Evolutionary conservation across 2,113 vertebrate species (phyloP), one percentile per base, ranked within the genome.

Genomic region (Irena cyanogastra): DNA sequence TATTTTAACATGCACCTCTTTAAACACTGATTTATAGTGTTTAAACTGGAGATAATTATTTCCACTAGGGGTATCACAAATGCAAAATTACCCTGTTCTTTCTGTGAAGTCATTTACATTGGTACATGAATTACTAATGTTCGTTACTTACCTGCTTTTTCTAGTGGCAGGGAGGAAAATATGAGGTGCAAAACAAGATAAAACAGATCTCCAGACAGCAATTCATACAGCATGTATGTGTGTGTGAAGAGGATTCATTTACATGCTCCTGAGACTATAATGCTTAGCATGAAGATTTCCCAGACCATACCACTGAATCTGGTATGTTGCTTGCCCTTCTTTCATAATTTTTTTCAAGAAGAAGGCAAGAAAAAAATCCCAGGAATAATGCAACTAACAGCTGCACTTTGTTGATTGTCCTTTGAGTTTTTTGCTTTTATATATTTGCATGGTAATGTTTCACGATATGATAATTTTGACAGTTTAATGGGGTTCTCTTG

Each of bases 1-100:
- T 89, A 27, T 70, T 95, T 95, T 75, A 94, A 56, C 68, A 50
- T 50, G 39, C 17, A 79, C 33, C 74, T 71, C 64, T 88, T 94
- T 85, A 90, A 97, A 93, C 20, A 23, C 31, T 87, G 84, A 93
- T 93, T 95, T 95, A 91, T 77, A 74, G 59, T 87, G 57, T 96
- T 96, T 94, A 95, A 93, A 91, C 47, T 79, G 50, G 30, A 86
- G 50, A 85, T 83, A 83, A 95, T 91, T 94, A 86, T 90, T 88
- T 93, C 86, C 74, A 94, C 56, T 88, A 94, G 47, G 42, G 54
- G 26, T 86, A 94, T 61, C 86, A 88, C 81, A 92, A 87, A 47
- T 76, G 41, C 54, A 80, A 86, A 87, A 70, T 63, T 83, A 81
- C n/a, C 21, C 33, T 42, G 26, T 30, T 85, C 65, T 28, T 93